Evolutionary conservation across 2,888 invertebrate genomes (phyloP).

Genomic region (Ptychoptera albimana): DNA sequence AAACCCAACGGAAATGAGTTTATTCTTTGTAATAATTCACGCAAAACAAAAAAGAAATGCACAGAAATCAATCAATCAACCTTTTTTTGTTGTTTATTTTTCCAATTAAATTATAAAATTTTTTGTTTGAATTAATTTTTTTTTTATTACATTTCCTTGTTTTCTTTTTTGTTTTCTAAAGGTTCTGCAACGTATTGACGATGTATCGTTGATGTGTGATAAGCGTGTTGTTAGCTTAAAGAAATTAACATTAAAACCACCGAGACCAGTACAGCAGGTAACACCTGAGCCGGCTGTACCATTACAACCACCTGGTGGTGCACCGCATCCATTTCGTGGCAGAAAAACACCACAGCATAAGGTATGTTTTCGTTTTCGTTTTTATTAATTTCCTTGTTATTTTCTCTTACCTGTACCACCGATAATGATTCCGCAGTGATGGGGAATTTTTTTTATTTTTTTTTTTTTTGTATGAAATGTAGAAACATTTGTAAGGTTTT

Average conservation of each 20-base stretch:
- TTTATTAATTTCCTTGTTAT: not conserved
- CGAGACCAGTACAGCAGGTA: conserved; percentile 64
- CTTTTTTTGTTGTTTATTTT: no score
- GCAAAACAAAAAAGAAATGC: no score
- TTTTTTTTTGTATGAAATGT: no score
- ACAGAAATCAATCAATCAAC: no score
- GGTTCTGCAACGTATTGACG: conserved; percentile 86
- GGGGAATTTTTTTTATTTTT: no score
- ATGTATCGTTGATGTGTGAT: conserved; percentile 85
- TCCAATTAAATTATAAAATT: no score
- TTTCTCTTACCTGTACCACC: not conserved
- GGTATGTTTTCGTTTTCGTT: conserved; percentile 19
- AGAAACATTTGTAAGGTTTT: no score
- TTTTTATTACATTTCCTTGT: no score
- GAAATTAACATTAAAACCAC: conserved; percentile 52
- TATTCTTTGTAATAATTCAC: no score
- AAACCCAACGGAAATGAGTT: no score
- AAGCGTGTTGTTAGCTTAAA: conserved; percentile 60
- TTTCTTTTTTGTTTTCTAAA: conserved; percentile 23
- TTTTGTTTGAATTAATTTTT: no score
- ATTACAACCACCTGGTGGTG: conserved; percentile 39
- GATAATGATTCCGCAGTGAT: no score
- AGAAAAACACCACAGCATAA: conserved; percentile 17
- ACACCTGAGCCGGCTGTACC: conserved; percentile 55
- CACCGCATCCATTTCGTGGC: conserved; percentile 29